phyloP scores from a whole-genome alignment of 2,113 vertebrate species.

The Oryctolagus cuniculus region DNA sequence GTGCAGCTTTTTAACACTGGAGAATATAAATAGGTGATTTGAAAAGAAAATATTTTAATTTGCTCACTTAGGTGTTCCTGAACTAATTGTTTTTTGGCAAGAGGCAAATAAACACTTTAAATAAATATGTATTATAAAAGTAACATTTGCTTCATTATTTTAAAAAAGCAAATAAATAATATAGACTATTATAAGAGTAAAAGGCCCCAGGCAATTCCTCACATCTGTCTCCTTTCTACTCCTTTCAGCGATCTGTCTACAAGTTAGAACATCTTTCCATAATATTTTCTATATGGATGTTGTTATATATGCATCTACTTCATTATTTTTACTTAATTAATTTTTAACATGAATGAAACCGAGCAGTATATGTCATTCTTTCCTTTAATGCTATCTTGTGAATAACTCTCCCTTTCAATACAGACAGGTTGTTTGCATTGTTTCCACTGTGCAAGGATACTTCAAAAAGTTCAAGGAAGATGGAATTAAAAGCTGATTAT shows the following conservation, averaged over 20 bases:
- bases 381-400: not conserved
- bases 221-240: not conserved
- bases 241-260: not conserved
- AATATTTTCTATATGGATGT: not conserved
- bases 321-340: not conserved
- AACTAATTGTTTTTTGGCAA: not conserved
- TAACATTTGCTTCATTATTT: not conserved
- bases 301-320: not conserved
- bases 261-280: not conserved
- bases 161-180: not conserved
- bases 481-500: too few relatives aligned
- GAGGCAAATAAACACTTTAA: slow-evolving; percentile 29
- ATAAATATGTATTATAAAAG: not conserved
- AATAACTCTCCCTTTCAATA: not conserved
- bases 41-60: not conserved
- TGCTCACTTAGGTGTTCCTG: not conserved
- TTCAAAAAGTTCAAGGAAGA: too few relatives aligned
- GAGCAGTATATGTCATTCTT: not conserved
- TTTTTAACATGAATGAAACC: not conserved
- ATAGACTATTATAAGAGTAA: not conserved
- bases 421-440: too few relatives aligned
- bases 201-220: not conserved
- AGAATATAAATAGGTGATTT: not conserved
- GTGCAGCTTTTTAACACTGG: not conserved
- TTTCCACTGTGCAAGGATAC: too few relatives aligned